Conservation (phyloP, 2,888 invertebrate species). For the Andricus quercusramuli region DNA sequence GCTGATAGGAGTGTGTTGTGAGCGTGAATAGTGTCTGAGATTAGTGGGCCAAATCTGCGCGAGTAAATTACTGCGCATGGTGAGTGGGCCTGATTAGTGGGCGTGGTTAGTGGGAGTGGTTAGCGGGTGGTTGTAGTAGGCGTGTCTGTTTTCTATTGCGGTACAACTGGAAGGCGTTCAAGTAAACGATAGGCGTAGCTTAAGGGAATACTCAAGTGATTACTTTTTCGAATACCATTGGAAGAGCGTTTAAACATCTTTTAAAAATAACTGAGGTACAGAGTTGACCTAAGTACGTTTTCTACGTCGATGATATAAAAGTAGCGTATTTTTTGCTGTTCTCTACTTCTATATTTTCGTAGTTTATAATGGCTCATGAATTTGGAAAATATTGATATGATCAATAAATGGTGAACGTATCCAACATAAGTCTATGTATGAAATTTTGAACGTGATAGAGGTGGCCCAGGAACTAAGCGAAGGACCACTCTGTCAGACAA, state of each 20-base stretch:
- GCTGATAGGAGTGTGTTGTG: too few species aligned
- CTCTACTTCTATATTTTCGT: not conserved
- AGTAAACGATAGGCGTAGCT: too few species aligned
- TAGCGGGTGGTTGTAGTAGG: not conserved
- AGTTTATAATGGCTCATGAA: not conserved
- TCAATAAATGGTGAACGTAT: not conserved
- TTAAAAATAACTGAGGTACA: too few species aligned
- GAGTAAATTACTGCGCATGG: too few species aligned
- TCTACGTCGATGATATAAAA: not conserved
- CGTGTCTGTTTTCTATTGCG: not conserved
- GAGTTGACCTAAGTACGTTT: too few species aligned
- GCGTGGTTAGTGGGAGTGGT: not conserved
- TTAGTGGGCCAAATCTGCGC: too few species aligned
- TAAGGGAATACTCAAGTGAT: too few species aligned
- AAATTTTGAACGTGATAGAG: constrained; percentile 3
- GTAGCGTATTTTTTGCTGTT: not conserved
- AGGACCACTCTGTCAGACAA: constrained; percentile 69
- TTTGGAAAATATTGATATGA: not conserved
- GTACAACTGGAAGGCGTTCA: too few species aligned
- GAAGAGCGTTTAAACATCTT: too few species aligned
- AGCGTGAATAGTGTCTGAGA: too few species aligned
- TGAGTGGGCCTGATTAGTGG: too few species aligned
- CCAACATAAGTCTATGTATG: not conserved
- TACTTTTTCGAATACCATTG: too few species aligned
- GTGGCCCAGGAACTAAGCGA: not conserved